Evolutionary conservation across 2,113 vertebrate genomes (phyloP), one percentile per base, ranked within the genome.

Genomic region (Anolis sagrei): DNA sequence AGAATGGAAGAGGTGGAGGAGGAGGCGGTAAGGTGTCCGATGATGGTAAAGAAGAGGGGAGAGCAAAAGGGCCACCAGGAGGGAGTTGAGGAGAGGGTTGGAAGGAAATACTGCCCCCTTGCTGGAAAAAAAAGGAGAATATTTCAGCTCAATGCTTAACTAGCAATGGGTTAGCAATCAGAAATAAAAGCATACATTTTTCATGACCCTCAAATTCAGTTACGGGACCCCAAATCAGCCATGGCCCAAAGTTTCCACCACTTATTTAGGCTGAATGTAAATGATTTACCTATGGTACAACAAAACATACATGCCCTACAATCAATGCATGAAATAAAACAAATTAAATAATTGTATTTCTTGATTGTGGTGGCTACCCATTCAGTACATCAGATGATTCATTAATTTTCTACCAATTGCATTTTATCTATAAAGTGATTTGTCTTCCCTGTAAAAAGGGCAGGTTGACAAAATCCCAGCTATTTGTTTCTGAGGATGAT

Each of bases 1-100:
- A 94, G 80, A 97, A 97, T 1, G 97, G 97, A 36, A 97, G 95
- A n/a, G 97, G 97, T 19, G 98, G 97, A 7, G 98, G 97, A 13
- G 98, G 96, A 0, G 98, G 97, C 72, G 98, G 97, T 91, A 97
- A 96, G 81, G 83, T 90, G 85, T 97, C 96, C 2, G 79, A 89
- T 77, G 92, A 93, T 89, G 95, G 93, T 61, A 96, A 92, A 1
- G 96, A 96, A 23, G 97, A 96, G 76, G 96, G 97, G 34, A 96
- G 94, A 83, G 96, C 90, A 81, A 96, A 89, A 0, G 98, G 97
- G 27, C 95, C 97, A 0, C 98, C 97, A 1, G 98, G 97, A 25
- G 97, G 97, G 0, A 96, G 96, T 0, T 96, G 97, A 2, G 96
- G 96, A 2, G 96, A 93, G 0, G 92, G 84, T 72, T 92, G 86